These are phyloP conservation scores for Trissoscelio sp. DNA, from an alignment of 2,888 invertebrate genomes.

Conservation along the genomic window DNA sequence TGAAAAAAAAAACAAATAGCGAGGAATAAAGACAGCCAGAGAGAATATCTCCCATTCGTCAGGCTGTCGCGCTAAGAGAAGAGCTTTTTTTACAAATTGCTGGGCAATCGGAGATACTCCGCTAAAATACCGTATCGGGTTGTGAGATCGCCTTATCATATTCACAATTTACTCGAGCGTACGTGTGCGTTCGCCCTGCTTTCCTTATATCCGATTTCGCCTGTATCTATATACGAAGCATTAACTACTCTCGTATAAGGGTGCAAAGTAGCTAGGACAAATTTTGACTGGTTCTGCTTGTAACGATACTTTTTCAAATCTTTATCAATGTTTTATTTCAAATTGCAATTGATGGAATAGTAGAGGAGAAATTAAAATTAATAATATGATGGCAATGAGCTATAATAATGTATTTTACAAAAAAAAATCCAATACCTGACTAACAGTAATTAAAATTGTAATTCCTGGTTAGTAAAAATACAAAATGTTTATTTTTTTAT, in stretches of 20 bases:
- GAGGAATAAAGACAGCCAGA: slow-evolving; percentile 62
- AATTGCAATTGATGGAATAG: too few species aligned
- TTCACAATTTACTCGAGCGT: slow-evolving; percentile 78
- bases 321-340: slow-evolving; percentile 39
- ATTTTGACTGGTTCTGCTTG: slow-evolving; percentile 41
- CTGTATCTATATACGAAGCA: slow-evolving; percentile 66
- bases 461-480: too few species aligned
- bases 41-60: slow-evolving; percentile 79
- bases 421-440: too few species aligned
- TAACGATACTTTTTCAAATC: slow-evolving; percentile 53
- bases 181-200: slow-evolving; percentile 68
- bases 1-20: slow-evolving; percentile 48
- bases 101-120: slow-evolving; percentile 80
- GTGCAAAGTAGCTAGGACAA: slow-evolving; percentile 68
- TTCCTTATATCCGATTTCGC: slow-evolving; percentile 69
- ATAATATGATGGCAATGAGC: too few species aligned
- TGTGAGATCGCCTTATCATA: slow-evolving; percentile 80
- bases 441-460: too few species aligned
- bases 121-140: slow-evolving; percentile 81
- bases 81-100: slow-evolving; percentile 79
- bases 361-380: too few species aligned
- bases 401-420: too few species aligned
- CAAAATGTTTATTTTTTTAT: too few species aligned
- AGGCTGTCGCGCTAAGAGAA: slow-evolving; percentile 75
- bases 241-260: slow-evolving; percentile 65